These are phyloP conservation scores for Callosobruchus maculatus DNA, from an alignment of 2,888 invertebrate species.

Conservation along the genomic window DNA sequence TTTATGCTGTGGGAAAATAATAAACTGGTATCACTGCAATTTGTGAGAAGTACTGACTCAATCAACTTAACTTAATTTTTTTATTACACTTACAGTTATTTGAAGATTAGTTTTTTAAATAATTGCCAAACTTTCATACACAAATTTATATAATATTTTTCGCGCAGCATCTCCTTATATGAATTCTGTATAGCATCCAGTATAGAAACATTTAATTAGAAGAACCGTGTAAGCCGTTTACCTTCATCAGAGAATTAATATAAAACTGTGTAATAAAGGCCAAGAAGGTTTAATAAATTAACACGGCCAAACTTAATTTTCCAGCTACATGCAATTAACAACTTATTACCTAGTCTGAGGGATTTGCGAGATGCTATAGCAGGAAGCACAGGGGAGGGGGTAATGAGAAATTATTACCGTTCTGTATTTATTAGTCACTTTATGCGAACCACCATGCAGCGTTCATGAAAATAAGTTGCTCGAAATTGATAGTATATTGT, in stretches of 20 bases:
- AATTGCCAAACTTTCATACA: no score
- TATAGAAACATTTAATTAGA: background rate
- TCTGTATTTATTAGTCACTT: background rate
- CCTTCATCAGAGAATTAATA: background rate
- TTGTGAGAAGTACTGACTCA: no score
- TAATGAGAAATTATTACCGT: background rate
- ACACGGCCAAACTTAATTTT: background rate
- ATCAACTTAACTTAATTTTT: no score
- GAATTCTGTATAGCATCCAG: background rate
- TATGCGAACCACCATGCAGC: background rate
- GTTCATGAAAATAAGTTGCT: background rate
- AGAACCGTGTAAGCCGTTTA: background rate
- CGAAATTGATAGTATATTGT: no score
- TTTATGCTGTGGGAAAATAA: no score
- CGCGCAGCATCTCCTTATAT: no score
- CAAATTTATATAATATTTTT: no score
- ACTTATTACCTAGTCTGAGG: background rate
- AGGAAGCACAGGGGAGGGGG: background rate
- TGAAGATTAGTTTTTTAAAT: no score
- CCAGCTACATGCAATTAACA: background rate
- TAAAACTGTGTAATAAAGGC: background rate
- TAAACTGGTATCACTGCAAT: no score
- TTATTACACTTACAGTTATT: no score
- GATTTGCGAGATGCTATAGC: background rate
- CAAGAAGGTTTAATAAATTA: background rate